Base-by-base conservation (phyloP, 2,888 invertebrate genomes). In the Stenodema calcarata region DNA sequence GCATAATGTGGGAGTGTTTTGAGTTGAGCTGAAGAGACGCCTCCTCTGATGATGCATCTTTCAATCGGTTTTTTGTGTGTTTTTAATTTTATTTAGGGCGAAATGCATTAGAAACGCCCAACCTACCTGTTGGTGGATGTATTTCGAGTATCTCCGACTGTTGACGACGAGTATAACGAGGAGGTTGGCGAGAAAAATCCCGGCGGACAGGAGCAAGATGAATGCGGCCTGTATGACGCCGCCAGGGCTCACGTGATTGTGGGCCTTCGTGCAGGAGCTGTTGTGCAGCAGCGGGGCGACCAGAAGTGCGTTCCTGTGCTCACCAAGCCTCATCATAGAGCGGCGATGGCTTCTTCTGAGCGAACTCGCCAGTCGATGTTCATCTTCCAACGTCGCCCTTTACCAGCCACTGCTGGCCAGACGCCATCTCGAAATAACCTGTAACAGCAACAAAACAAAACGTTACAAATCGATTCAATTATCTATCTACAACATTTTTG, bases 41-140 rank as follows among this genome's bases (percentile, higher is more conserved):
- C n/a, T n/a, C n/a, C n/a, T n/a, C n/a, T n/a, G n/a, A n/a, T n/a
- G n/a, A n/a, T n/a, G n/a, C n/a, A n/a, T n/a, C n/a, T n/a, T n/a
- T n/a, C n/a, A n/a, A n/a, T n/a, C n/a, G n/a, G n/a, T n/a, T n/a
- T n/a, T n/a, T n/a, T n/a, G n/a, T n/a, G n/a, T n/a, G n/a, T n/a
- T n/a, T n/a, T n/a, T n/a, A n/a, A n/a, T n/a, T n/a, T n/a, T n/a
- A n/a, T n/a, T n/a, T n/a, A n/a, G n/a, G n/a, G n/a, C 35, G 7
- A 35, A 7, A 4, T 35, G 35, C 35, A 35, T 35, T 35, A 4
- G 35, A 47, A 12, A 14, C 4, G 47, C 1, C 47, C 47, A 28
- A 90, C 91, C 91, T 91, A 96, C 96, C 95, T 96, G 96, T 90
- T 96, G 95, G 91, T 96, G 96, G 90, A 97, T 96, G 90, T 96